Conservation (phyloP, 1,140 invertebrate species). For the Zaprionus davidi region DNA sequence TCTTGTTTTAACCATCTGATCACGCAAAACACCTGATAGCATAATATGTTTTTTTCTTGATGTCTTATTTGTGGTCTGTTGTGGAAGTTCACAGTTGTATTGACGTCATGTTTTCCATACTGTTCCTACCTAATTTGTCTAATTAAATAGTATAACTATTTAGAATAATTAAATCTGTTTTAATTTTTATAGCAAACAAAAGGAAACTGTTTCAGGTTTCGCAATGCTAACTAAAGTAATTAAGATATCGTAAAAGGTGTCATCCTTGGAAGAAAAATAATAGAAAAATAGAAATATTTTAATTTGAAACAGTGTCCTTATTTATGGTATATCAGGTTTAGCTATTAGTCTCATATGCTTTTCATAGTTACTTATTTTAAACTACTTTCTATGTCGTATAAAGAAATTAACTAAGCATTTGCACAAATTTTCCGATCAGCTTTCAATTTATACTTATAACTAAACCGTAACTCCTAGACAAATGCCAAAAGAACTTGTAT, state of each 20-base stretch:
- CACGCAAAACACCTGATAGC: constrained; percentile 26
- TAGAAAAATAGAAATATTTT: background rate
- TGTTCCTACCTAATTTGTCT: constrained; percentile 14
- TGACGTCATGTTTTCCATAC: constrained; percentile 30
- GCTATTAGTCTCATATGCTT: constrained; percentile 27
- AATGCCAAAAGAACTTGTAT: constrained; percentile 46
- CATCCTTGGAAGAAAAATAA: background rate
- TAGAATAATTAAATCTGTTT: constrained; percentile 27
- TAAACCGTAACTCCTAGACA: constrained; percentile 66
- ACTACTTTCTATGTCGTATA: constrained; percentile 37
- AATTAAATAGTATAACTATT: constrained; percentile 1
- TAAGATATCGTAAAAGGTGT: no score
- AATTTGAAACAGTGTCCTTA: constrained; percentile 34
- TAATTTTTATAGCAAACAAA: constrained; percentile 14
- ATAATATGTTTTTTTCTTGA: constrained; percentile 23
- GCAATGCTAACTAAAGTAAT: background rate
- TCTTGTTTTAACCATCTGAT: constrained; percentile 38
- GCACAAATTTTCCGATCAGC: constrained; percentile 65
- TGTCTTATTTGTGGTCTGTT: constrained; percentile 15
- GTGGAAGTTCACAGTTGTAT: constrained; percentile 26
- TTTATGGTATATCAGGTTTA: constrained; percentile 30
- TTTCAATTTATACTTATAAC: constrained; percentile 56
- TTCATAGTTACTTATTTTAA: constrained; percentile 29
- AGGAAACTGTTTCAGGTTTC: constrained; percentile 32
- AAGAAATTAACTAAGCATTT: constrained; percentile 61